Percentiles rank a stretch among this genome's conserved stretches.
These are phyloP conservation scores for Neostethus bicornis DNA, from an alignment of 2,797 vertebrate genomes.

Conservation along the genomic window DNA sequence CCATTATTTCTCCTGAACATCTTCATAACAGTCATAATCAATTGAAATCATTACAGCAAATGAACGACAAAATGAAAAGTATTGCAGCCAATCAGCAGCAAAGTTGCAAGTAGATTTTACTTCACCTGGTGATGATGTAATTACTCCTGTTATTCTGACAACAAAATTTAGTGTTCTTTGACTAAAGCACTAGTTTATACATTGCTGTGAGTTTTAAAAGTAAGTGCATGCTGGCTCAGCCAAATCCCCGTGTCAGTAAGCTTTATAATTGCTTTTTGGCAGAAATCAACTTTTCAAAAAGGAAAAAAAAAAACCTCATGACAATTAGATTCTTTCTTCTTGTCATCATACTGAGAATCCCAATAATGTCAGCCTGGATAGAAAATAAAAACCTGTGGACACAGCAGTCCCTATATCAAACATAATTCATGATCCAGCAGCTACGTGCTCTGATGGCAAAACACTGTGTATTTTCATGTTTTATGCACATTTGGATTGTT, in stretches of 20 bases:
- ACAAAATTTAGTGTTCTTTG: conserved; percentile 36
- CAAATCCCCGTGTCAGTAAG: conserved; percentile 38
- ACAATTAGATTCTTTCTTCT: conserved; percentile 64
- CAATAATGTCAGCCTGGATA: conserved; percentile 50
- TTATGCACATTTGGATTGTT: conserved; percentile 81
- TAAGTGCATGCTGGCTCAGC: conserved; percentile 26
- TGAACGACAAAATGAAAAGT: conserved; percentile 31
- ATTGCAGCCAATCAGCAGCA: conserved; percentile 54
- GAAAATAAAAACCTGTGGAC: conserved; percentile 65
- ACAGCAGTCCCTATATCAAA: conserved; percentile 70
- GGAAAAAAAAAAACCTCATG: conserved; percentile 33
- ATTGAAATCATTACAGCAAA: conserved; percentile 50
- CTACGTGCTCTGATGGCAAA: conserved; percentile 63
- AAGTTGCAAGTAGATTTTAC: conserved; percentile 60
- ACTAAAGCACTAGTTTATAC: conserved; percentile 26
- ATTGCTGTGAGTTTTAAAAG: conserved; percentile 29
- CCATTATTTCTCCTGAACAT: conserved; percentile 20
- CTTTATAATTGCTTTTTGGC: conserved; percentile 30
- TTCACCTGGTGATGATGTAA: conserved; percentile 44
- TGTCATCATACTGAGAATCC: conserved; percentile 29
- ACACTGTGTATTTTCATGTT: conserved; percentile 82
- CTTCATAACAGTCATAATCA: conserved; percentile 33
- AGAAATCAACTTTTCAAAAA: conserved; percentile 26
- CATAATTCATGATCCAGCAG: conserved; percentile 72
- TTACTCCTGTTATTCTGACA: conserved; percentile 43